These are phyloP conservation scores for Cyclophora punctaria DNA, from an alignment of 2,888 invertebrate genomes.

Conservation along the genomic window DNA sequence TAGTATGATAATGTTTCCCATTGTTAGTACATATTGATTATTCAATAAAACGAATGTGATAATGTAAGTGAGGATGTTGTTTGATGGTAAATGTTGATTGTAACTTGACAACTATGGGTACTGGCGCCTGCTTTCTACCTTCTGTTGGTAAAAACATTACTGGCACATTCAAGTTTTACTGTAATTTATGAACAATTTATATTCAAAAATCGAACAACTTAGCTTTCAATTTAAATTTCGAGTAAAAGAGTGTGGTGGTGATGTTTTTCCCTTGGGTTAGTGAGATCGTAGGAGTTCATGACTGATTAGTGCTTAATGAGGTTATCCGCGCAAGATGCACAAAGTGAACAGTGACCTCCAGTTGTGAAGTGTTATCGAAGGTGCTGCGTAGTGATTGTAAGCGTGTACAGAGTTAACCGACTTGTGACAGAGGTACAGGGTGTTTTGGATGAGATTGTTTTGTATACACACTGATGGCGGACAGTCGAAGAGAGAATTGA, in stretches of 20 bases:
- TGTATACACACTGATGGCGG: slow-evolving; percentile 24
- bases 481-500: slow-evolving; percentile 17
- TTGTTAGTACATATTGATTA: slow-evolving; percentile 52
- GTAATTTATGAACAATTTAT: too few species aligned
- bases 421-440: slow-evolving; percentile 45
- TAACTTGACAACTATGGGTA: slow-evolving; percentile 48
- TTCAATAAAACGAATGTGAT: slow-evolving; percentile 66
- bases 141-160: too few species aligned
- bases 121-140: slow-evolving; percentile 16
- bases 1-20: slow-evolving; percentile 58
- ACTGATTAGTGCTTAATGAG: slow-evolving; percentile 2
- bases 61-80: slow-evolving; percentile 49
- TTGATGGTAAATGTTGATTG: slow-evolving; percentile 44
- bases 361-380: slow-evolving; percentile 53
- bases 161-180: too few species aligned
- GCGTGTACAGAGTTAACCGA: slow-evolving; percentile 39
- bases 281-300: too few species aligned
- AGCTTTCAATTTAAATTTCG: too few species aligned
- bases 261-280: neutral
- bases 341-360: slow-evolving; percentile 34
- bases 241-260: slow-evolving; percentile 3
- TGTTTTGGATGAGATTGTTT: slow-evolving; percentile 33
- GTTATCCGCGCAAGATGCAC: slow-evolving; percentile 16
- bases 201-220: too few species aligned
- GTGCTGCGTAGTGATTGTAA: slow-evolving; percentile 59